Evolutionary conservation across 1,140 invertebrate genomes (phyloP).

Genomic region (Tenebrio molitor): DNA sequence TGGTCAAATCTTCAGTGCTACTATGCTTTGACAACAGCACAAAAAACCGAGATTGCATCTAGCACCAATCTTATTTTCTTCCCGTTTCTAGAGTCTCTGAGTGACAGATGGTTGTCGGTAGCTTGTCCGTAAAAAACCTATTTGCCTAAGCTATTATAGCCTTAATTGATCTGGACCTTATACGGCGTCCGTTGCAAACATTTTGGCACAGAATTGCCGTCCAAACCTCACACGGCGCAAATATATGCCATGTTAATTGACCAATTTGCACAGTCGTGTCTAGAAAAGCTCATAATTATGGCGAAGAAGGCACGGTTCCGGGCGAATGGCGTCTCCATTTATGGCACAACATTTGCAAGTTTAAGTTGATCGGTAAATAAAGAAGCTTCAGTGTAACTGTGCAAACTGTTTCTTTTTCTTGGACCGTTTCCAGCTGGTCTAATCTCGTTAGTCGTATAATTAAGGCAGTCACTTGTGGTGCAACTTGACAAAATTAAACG

Average conservation of each 20-base stretch:
- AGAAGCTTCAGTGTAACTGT: not conserved
- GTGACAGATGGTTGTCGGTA: too few species aligned
- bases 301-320: not conserved
- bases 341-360: not conserved
- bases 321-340: not conserved
- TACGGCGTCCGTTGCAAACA: too few species aligned
- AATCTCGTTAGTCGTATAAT: not conserved
- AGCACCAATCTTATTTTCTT: too few species aligned
- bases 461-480: not conserved
- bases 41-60: too few species aligned
- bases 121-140: too few species aligned
- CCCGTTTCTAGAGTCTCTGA: too few species aligned
- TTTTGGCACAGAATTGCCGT: too few species aligned
- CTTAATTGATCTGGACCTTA: too few species aligned
- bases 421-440: not conserved
- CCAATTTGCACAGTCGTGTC: conserved; percentile 18
- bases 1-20: too few species aligned
- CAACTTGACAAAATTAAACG: not conserved
- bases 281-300: not conserved
- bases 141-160: too few species aligned
- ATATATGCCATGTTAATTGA: conserved; percentile 11
- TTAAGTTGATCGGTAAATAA: conserved; percentile 8
- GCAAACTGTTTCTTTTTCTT: not conserved
- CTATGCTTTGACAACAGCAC: too few species aligned
- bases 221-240: not conserved